Evolutionary conservation across 1,140 invertebrate genomes (phyloP), one percentile per base, ranked within the genome.

Genomic region (Lethocerus indicus): DNA sequence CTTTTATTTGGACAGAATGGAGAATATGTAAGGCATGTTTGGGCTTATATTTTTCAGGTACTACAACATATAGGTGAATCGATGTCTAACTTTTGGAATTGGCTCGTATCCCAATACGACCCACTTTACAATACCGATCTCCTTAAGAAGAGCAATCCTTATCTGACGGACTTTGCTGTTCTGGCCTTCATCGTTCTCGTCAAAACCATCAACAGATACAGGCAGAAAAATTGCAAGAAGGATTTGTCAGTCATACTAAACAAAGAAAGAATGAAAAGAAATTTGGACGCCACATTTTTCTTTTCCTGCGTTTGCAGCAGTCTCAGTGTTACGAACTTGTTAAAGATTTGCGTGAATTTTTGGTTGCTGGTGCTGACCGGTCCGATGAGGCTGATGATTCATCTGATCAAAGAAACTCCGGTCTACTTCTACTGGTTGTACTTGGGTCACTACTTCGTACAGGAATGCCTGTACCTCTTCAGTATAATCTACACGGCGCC

Each of bases 51-150:
- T 12, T 44, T 44, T 6, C 68, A 71, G 42, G 65, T 87, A 3
- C 74, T 75, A 57, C 71, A 75, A 32, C 76, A 78, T 54, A 52
- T 85, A 9, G 70, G 71, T 12, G 75, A 82, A 55, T 75, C 72
- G 37, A 65, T 82, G 20, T 75, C 77, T 16, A 84, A 84, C 48
- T 66, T 71, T 27, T 87, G 82, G 83, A 84, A 85, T 56, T 79
- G 84, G 56, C 81, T 86, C 51, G 73, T 84, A 12, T 78, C 71
- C 37, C 75, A 78, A 54, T 81, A 83, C 54, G 83, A 87, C 62
- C 82, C 83, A 0, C 63, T 77, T 2, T 80, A 85, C 56, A 75
- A 76, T 37, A 75, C 77, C 0, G 69, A 76, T 50, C 66, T 79
- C 1, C 57, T 76, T 1, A 79, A 81, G 58, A 72, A 68, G 9